Percentiles rank a stretch among this genome's conserved stretches.
phyloP scores from a whole-genome alignment of 2,797 vertebrate genomes.

The Bovichtus variegatus region DNA sequence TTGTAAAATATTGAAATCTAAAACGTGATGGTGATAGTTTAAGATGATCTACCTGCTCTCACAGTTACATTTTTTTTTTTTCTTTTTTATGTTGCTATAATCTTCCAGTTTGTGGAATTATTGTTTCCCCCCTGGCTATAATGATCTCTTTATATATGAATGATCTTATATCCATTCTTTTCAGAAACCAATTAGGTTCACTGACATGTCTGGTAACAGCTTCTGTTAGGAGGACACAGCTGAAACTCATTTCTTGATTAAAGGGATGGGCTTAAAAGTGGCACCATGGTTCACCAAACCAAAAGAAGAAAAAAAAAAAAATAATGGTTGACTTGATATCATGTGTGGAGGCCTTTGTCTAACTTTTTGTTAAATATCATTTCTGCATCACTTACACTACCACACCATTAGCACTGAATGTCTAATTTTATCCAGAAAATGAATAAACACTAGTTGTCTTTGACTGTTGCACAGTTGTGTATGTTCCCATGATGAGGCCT shows the following conservation, averaged over 20 bases:
- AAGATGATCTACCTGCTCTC: too few species aligned
- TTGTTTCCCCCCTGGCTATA: not conserved
- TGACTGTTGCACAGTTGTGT: constrained; percentile 23
- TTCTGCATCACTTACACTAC: not conserved
- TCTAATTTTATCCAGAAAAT: constrained; percentile 2
- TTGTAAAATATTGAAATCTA: not conserved
- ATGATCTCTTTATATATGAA: not conserved
- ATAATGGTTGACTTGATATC: fast-evolving
- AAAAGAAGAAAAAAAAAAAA: too few species aligned
- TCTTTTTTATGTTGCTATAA: not conserved
- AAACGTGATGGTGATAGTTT: not conserved
- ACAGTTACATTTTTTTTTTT: not conserved
- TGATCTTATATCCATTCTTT: not conserved
- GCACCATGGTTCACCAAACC: not conserved
- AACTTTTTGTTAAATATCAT: not conserved
- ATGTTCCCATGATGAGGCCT: constrained; percentile 41
- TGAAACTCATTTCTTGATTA: constrained; percentile 51
- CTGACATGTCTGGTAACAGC: not conserved
- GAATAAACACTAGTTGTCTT: constrained; percentile 35
- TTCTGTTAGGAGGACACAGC: constrained; percentile 29
- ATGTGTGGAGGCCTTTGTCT: not conserved
- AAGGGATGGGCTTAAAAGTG: constrained; percentile 39
- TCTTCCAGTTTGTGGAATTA: not conserved
- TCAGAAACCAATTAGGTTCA: not conserved
- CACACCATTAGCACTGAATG: not conserved